A percentile compares a stretch with the other conserved stretches of the same genome.
Evolutionary conservation across 2,888 invertebrate genomes (phyloP).

Genomic region (Sphecodes monilicornis): DNA sequence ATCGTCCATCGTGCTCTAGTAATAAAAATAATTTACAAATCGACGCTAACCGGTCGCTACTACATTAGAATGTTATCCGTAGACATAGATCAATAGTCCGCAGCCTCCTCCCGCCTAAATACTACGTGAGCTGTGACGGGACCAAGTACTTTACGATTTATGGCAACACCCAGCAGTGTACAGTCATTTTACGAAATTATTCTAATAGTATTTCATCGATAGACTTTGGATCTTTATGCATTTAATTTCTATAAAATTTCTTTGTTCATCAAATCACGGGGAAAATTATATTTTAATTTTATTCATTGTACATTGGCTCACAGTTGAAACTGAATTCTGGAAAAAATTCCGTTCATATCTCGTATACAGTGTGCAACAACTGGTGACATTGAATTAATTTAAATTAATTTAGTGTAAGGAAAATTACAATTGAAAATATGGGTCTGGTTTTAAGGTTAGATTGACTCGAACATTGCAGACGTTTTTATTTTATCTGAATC

Average conservation of each 20-base stretch:
- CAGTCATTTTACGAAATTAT: neutral
- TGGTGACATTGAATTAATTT: neutral
- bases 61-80: slow-evolving; percentile 57
- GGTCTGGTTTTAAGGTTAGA: neutral
- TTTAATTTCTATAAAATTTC: neutral
- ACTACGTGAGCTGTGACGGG: neutral
- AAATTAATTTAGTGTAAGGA: neutral
- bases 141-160: neutral
- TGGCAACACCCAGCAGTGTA: neutral
- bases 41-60: slow-evolving; percentile 46
- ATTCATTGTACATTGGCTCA: neutral
- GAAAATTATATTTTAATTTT: neutral
- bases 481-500: neutral
- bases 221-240: neutral
- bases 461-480: neutral
- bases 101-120: slow-evolving; percentile 25
- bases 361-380: neutral
- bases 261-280: neutral
- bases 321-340: neutral
- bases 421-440: neutral
- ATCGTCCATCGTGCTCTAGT: slow-evolving; percentile 32
- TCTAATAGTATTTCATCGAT: neutral
- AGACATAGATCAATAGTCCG: slow-evolving; percentile 40
- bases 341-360: neutral
- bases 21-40: slow-evolving; percentile 65